Base-by-base conservation (phyloP, 2,113 vertebrate species). In the Tenrec ecaudatus region DNA sequence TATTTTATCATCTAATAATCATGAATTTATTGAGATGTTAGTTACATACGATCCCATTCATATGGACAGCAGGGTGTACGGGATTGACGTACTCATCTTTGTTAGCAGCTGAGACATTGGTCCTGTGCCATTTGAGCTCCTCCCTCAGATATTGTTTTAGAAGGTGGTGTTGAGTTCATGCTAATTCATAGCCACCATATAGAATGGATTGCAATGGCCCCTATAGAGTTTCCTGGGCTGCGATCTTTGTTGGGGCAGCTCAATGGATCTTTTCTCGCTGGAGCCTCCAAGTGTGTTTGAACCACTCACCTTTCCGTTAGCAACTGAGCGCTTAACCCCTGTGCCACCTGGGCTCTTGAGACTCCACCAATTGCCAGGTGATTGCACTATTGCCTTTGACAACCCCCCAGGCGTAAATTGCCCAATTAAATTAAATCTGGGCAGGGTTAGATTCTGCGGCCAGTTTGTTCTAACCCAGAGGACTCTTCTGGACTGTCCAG, bases 11-110 rank as follows among this genome's bases (percentile, higher is more conserved):
- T 76, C 82, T 19, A 27, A 79, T 73, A 62, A 40, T 58, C 66
- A 1, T 71, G 69, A 38, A 79, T 43, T 36, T 71, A 60, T 77
- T 82, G 33, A 94, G 25, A 53, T n/a, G 31, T 78, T 57, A 78
- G 81, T 91, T 90, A 78, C 9, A 25, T 82, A 22, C 23, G 69
- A 81, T 88, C 90, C 23, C n/a, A 6, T 90, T 85, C 31, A 88
- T 31, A 9, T 68, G 66, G 66, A 68, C 14, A 31, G 11, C 11
- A 69, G 7, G 15, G 31, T n/a, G 15, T 11, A 25, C n/a, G 14
- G 12, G 14, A n/a, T 69, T 9, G 4, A 69, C n/a, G 31, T 6
- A 17, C 4, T 14, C 2, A n/a, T 31, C 68, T 69, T 69, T 69
- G 11, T 69, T 69, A 16, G 31, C 31, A n/a, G 29, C 68, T 69